Conservation (phyloP, 53 echinoderm and acorn worm species). For the Luidia sarsii region DNA sequence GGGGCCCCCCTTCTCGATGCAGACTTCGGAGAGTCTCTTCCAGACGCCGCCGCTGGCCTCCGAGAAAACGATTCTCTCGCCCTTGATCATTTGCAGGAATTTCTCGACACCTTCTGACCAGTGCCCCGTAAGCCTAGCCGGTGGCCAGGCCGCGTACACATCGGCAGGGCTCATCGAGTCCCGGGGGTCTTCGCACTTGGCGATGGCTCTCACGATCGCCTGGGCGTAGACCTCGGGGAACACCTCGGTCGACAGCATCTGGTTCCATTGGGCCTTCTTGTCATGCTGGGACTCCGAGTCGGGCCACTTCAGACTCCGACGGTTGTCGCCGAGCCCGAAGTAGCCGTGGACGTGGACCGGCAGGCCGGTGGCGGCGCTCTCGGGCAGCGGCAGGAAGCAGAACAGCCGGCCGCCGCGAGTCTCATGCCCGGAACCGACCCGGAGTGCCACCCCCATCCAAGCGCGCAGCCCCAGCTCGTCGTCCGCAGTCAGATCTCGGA, state of each 20-base stretch:
- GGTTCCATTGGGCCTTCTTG: conserved; percentile 78
- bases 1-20: background rate
- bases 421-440: background rate
- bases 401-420: conserved; percentile 67
- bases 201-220: conserved; percentile 40
- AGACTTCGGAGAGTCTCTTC: conserved; percentile 49
- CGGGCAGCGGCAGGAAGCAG: conserved; percentile 96
- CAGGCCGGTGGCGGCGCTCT: conserved; percentile 78
- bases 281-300: conserved; percentile 79
- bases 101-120: conserved; percentile 66
- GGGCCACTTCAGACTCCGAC: conserved; percentile 92
- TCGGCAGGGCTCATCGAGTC: background rate
- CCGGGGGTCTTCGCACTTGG: background rate
- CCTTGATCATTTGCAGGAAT: conserved; percentile 37
- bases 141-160: conserved; percentile 74
- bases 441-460: conserved; percentile 75
- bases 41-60: conserved; percentile 50
- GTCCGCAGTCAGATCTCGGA: conserved; percentile 20
- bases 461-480: conserved; percentile 66
- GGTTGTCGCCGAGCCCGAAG: conserved; percentile 89
- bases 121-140: no score
- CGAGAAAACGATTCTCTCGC: conserved; percentile 55
- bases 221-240: conserved; percentile 72
- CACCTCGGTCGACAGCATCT: conserved; percentile 56
- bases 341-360: conserved; percentile 94